These are phyloP conservation scores for Cladopsammia gracilis DNA, from an alignment of 64 coral and sea anemone species.

Conservation along the genomic window DNA sequence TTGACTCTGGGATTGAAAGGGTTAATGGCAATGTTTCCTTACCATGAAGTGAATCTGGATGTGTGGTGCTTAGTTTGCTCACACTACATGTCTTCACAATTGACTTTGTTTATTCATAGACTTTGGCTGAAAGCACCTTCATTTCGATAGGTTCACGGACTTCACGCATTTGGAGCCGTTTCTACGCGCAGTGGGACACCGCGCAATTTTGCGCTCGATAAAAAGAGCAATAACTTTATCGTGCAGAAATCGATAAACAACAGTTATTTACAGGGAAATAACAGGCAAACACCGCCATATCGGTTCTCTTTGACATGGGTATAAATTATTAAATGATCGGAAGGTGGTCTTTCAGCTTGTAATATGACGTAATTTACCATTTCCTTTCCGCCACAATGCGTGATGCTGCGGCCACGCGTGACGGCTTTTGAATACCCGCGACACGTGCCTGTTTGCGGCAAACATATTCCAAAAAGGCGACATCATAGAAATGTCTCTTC, in stretches of 20 bases:
- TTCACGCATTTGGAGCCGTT: background rate
- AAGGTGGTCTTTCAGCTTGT: background rate
- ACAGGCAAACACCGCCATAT: background rate
- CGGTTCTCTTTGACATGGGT: slow-evolving; percentile 34
- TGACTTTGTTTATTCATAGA: background rate
- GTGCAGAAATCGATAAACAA: background rate
- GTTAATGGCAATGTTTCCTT: no score
- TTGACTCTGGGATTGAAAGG: no score
- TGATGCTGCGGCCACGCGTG: background rate
- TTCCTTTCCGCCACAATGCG: background rate
- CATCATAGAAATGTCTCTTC: background rate
- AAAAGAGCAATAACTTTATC: background rate
- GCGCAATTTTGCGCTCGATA: background rate
- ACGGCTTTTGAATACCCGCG: background rate
- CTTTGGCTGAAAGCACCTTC: no score
- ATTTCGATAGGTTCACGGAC: background rate
- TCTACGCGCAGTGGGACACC: background rate
- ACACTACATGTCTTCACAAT: no score
- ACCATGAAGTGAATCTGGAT: no score
- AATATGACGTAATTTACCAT: slow-evolving; percentile 12
- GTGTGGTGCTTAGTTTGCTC: no score
- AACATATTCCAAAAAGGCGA: background rate
- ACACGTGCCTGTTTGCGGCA: background rate
- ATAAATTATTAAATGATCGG: slow-evolving; percentile 17
- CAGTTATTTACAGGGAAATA: background rate